phyloP scores from a whole-genome alignment of 2,113 vertebrate species.

The Elanoides forficatus region DNA sequence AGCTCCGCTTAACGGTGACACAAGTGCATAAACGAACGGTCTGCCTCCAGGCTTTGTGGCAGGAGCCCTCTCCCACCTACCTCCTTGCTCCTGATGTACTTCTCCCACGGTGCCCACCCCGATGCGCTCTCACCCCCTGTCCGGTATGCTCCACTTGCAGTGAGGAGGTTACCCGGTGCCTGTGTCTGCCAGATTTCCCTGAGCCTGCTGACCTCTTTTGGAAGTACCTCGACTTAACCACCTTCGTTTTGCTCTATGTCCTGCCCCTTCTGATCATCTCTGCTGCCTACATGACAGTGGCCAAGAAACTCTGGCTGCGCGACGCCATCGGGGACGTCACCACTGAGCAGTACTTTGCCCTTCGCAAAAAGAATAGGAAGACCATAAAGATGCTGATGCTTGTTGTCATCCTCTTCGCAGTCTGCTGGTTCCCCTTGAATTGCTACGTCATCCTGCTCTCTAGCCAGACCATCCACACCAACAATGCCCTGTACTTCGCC shows the following conservation, averaged over 20 bases:
- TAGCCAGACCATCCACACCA: conserved; percentile 86
- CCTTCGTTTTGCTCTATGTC: conserved; percentile 89
- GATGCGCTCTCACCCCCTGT: background rate
- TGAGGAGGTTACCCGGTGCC: conserved; percentile 80
- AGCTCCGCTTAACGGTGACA: background rate
- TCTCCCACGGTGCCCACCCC: rapidly evolving
- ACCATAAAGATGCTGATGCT: conserved; percentile 93
- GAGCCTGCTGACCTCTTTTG: conserved; percentile 92
- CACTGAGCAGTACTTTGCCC: conserved; percentile 84
- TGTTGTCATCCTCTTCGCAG: conserved; percentile 87
- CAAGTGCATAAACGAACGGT: background rate
- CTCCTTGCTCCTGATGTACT: background rate
- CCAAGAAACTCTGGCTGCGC: conserved; percentile 87
- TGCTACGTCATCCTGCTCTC: conserved; percentile 92
- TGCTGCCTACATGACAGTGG: conserved; percentile 82
- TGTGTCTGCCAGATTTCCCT: conserved; percentile 90
- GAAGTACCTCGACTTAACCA: conserved; percentile 90
- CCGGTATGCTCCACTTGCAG: conserved; percentile 43
- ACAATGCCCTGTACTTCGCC: conserved; percentile 87
- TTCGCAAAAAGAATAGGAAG: conserved; percentile 82
- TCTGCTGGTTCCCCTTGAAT: conserved; percentile 96
- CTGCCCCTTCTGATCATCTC: conserved; percentile 90
- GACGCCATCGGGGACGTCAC: conserved; percentile 88
- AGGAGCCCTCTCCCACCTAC: background rate
- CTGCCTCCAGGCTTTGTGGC: background rate